phyloP scores from a whole-genome alignment of 2,797 vertebrate species.

The Aplochiton taeniatus region DNA sequence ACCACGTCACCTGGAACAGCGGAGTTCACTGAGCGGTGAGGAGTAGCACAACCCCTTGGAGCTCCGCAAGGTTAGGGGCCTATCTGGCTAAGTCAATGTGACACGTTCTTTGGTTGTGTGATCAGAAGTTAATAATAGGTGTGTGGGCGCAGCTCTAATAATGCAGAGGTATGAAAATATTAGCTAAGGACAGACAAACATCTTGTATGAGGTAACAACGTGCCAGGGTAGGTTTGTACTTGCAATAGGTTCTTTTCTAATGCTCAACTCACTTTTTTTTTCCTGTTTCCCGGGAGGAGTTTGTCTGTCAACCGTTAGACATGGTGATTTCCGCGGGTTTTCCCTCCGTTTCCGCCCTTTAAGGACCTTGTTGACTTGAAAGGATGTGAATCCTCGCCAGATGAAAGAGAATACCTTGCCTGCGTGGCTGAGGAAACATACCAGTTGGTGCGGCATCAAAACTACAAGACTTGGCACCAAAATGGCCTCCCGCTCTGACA shows the following conservation, averaged over 20 bases:
- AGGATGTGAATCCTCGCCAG: conserved; percentile 64
- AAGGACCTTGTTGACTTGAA: conserved; percentile 64
- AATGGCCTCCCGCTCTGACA: conserved; percentile 47
- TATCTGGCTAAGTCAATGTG: not conserved
- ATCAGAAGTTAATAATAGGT: conserved; percentile 12
- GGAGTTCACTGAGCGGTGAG: conserved; percentile 17
- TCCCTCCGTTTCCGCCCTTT: conserved; percentile 46
- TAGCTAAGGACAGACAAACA: conserved; percentile 19
- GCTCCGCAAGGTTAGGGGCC: not conserved
- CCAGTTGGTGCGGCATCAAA: conserved; percentile 39
- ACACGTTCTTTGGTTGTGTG: conserved; percentile 9
- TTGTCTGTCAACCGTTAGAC: conserved; percentile 59
- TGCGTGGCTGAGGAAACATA: conserved; percentile 48
- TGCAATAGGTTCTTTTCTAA: conserved; percentile 53
- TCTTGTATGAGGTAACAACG: conserved; percentile 7
- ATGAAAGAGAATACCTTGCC: conserved; percentile 68
- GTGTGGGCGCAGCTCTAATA: conserved; percentile 20
- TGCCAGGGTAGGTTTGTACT: conserved; percentile 41
- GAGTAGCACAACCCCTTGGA: not conserved
- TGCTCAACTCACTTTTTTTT: conserved; percentile 35
- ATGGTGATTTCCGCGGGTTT: conserved; percentile 40
- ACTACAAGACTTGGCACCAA: conserved; percentile 56
- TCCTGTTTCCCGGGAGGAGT: conserved; percentile 33
- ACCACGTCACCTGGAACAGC: conserved; percentile 30
- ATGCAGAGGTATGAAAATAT: conserved; percentile 13